Evolutionary conservation across 2,888 invertebrate species (phyloP).

Genomic region (Acrobasis repandana): DNA sequence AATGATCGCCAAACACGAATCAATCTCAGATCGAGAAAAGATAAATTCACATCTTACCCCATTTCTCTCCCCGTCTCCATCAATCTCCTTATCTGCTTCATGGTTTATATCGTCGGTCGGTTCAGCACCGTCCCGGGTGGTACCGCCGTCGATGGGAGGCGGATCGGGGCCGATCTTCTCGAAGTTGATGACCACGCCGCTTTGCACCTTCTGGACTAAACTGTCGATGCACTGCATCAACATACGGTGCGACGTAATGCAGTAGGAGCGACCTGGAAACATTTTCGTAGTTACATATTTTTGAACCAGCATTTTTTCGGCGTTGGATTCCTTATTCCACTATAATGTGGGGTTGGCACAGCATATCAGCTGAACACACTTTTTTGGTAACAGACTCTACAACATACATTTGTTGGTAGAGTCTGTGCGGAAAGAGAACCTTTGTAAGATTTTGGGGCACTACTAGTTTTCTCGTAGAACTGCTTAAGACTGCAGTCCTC

Average conservation of each 20-base stretch:
- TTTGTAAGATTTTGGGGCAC: too few relatives aligned
- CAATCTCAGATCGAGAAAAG: neutral
- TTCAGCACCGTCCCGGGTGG: conserved; percentile 76
- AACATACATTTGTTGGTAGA: too few relatives aligned
- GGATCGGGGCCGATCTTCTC: conserved; percentile 97
- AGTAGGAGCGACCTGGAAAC: conserved; percentile 93
- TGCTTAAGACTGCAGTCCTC: too few relatives aligned
- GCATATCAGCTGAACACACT: too few relatives aligned
- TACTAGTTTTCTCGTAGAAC: too few relatives aligned
- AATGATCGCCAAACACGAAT: too few relatives aligned
- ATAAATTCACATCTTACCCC: conserved; percentile 57
- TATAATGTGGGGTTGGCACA: too few relatives aligned
- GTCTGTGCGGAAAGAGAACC: too few relatives aligned
- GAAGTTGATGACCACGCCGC: conserved; percentile 98
- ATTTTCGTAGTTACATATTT: too few relatives aligned
- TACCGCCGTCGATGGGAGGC: conserved; percentile 84
- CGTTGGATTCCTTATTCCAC: too few relatives aligned
- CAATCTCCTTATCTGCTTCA: conserved; percentile 72
- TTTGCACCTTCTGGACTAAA: conserved; percentile 97
- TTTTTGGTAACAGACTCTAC: too few relatives aligned
- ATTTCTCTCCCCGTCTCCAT: conserved; percentile 75
- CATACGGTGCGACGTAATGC: conserved; percentile 96
- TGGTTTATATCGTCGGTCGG: conserved; percentile 64
- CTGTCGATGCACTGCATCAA: conserved; percentile 98
- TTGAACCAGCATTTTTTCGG: too few relatives aligned